Evolutionary conservation across 1,140 invertebrate species (phyloP), one percentile per base, ranked within the genome.

Genomic region (Papilio aristodemus): DNA sequence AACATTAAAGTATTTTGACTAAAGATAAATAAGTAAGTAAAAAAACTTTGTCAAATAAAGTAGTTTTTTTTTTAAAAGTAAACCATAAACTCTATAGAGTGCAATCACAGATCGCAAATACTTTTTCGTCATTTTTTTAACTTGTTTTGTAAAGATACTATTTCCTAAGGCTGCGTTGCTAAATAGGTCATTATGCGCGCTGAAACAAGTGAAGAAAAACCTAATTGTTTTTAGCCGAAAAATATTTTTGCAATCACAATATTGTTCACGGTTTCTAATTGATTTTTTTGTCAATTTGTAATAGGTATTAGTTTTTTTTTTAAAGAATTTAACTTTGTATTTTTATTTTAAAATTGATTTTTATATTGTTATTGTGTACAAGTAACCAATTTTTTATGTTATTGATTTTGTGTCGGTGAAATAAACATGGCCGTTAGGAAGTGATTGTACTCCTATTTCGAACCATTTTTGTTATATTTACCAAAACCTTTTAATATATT

Each of bases 101-200:
- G 10, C 46, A 54, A 54, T 54, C 46, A 6, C 27, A 54, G 46
- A 54, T 54, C 9, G 13, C 46, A 22, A 54, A 54, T 19, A 27
- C 32, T 11, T 22, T 14, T 60, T 27, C 4, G 7, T 9, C 17
- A n/a, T 3, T 17, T 8, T 9, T 60, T 59, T 59, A 13, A 37
- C 22, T 63, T 27, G 8, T n/a, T 41, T 38, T 25, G 19, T 43
- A 63, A 41, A 63, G 14, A 8, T 2, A 11, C 59, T 60, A 60
- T 60, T 60, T 60, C 32, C 36, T 39, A 60, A 60, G 32, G 17
- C 10, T 60, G 41, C 59, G 13, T 76, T 76, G 70, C 57, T 60
- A 60, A 74, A 76, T 22, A 38, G 14, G 57, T 59, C 50, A 77
- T 79, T 79, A 77, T 67, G 36, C 43, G 73, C 75, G 70, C 46